phyloP scores from a whole-genome alignment of 2,797 vertebrate species.

The Arvicola amphibius region DNA sequence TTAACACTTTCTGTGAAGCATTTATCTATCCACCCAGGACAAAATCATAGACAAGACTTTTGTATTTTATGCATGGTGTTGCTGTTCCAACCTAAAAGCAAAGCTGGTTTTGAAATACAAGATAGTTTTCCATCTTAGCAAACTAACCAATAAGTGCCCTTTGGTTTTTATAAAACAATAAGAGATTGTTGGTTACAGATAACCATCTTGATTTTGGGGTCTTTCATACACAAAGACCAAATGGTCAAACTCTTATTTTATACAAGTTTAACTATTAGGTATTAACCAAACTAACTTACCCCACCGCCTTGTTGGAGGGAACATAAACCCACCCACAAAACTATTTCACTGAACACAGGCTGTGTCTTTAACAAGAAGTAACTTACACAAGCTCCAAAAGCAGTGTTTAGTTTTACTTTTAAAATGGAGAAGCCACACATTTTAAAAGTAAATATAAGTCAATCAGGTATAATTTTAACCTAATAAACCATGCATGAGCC shows the following conservation, averaged over 20 bases:
- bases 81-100: slow-evolving; percentile 51
- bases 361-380: slow-evolving; percentile 71
- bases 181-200: neutral
- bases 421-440: slow-evolving; percentile 70
- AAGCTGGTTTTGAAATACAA: slow-evolving; percentile 73
- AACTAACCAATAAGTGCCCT: slow-evolving; percentile 53
- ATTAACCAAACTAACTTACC: slow-evolving; percentile 65
- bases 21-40: slow-evolving; percentile 68
- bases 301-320: slow-evolving; percentile 4
- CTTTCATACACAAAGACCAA: slow-evolving; percentile 19
- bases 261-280: slow-evolving; percentile 14
- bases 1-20: slow-evolving; percentile 48
- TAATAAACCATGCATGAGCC: slow-evolving; percentile 82
- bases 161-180: slow-evolving; percentile 66
- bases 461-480: slow-evolving; percentile 76
- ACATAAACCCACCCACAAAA: slow-evolving; percentile 28
- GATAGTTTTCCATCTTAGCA: slow-evolving; percentile 49
- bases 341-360: slow-evolving; percentile 58
- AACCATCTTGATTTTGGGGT: slow-evolving; percentile 31
- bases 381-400: slow-evolving; percentile 74
- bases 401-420: slow-evolving; percentile 77
- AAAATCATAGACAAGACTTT: slow-evolving; percentile 21
- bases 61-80: slow-evolving; percentile 36
- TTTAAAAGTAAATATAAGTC: slow-evolving; percentile 70
- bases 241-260: slow-evolving; percentile 57